A percentile compares a stretch with the other conserved stretches of the same genome.
Evolutionary conservation across 2,797 vertebrate genomes (phyloP).

Genomic region (Chanos chanos): DNA sequence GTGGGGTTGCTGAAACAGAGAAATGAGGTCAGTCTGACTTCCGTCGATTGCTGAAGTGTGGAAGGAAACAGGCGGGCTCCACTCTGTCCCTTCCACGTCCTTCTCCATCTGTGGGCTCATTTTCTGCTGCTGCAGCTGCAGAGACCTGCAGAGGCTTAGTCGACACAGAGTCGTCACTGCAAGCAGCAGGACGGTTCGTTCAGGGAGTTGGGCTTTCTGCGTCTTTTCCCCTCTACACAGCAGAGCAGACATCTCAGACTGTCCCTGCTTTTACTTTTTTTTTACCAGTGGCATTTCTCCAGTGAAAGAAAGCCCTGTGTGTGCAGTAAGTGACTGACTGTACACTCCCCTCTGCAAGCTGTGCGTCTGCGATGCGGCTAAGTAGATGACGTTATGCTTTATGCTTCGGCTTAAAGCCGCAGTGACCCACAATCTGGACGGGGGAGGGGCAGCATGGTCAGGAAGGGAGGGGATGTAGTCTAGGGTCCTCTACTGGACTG

Average conservation of each 20-base stretch:
- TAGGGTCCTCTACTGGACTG: neutral
- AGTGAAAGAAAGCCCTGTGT: neutral
- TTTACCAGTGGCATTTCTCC: slow-evolving; percentile 9
- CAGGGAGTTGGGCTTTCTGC: neutral
- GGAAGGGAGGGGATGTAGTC: neutral
- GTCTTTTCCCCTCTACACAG: slow-evolving; percentile 3
- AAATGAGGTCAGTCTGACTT: slow-evolving; percentile 40
- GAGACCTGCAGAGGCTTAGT: slow-evolving; percentile 56
- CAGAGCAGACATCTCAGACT: slow-evolving; percentile 17
- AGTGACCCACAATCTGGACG: slow-evolving; percentile 33
- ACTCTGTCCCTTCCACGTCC: slow-evolving; percentile 21
- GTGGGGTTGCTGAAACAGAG: neutral
- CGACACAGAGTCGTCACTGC: slow-evolving; percentile 16
- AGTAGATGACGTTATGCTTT: slow-evolving; percentile 46
- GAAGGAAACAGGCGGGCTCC: slow-evolving; percentile 39
- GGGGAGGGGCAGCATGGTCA: neutral
- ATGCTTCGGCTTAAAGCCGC: slow-evolving; percentile 44
- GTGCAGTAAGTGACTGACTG: neutral
- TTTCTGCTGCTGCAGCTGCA: slow-evolving; percentile 36
- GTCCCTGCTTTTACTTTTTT: neutral
- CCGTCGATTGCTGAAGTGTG: slow-evolving; percentile 22
- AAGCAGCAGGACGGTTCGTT: slow-evolving; percentile 8
- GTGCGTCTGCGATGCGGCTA: neutral
- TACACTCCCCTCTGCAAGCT: slow-evolving; percentile 2
- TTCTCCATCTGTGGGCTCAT: slow-evolving; percentile 31